Evolutionary conservation across 2,797 vertebrate genomes (phyloP).

Genomic region (Cirrhinus molitorella): DNA sequence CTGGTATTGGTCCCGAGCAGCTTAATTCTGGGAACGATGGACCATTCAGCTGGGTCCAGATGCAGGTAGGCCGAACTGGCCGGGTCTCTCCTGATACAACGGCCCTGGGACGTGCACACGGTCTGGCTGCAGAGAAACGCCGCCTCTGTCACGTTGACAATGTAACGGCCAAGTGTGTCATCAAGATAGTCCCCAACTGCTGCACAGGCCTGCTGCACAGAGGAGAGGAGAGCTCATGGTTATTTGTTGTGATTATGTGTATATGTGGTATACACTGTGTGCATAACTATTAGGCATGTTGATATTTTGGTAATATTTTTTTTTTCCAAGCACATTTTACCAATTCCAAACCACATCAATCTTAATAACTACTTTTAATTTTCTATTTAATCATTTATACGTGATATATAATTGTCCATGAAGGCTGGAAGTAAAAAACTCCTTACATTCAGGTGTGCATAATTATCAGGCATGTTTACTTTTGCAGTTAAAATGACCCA

Average conservation of each 20-base stretch:
- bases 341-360: too few species aligned
- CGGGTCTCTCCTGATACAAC: conserved; percentile 79
- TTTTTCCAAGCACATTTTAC: too few species aligned
- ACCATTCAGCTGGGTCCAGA: conserved; percentile 80
- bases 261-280: too few species aligned
- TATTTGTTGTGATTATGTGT: background rate
- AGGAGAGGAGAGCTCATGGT: background rate
- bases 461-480: too few species aligned
- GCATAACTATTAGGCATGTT: too few species aligned
- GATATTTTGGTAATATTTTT: too few species aligned
- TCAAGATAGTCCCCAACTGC: conserved; percentile 85
- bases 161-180: conserved; percentile 82
- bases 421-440: too few species aligned
- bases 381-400: too few species aligned
- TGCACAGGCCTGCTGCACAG: conserved; percentile 81
- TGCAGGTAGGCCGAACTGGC: conserved; percentile 78
- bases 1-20: conserved; percentile 28
- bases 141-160: conserved; percentile 87
- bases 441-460: too few species aligned
- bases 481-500: too few species aligned
- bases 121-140: conserved; percentile 83
- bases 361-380: too few species aligned
- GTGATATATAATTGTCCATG: too few species aligned
- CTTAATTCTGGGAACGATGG: conserved; percentile 67
- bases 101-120: conserved; percentile 84